Evolutionary conservation across 2,888 invertebrate species (phyloP).

Genomic region (Drosophila infuscata): DNA sequence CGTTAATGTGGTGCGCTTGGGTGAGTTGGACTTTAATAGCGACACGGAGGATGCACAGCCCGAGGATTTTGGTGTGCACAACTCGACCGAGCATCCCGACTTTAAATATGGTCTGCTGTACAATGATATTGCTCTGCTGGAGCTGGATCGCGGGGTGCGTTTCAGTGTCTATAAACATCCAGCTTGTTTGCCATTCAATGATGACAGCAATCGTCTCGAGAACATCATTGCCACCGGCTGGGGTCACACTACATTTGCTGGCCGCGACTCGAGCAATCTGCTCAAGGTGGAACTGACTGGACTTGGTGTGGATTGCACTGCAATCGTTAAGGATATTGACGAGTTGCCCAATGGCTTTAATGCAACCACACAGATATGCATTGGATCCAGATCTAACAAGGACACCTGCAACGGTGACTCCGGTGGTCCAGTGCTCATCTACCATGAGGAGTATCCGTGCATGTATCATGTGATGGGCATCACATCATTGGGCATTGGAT

Average conservation of each 20-base stretch:
- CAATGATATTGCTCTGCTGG: slow-evolving; percentile 87
- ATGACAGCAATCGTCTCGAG: slow-evolving; percentile 38
- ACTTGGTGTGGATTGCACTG: slow-evolving; percentile 67
- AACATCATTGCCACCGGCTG: slow-evolving; percentile 85
- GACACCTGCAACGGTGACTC: slow-evolving; percentile 82
- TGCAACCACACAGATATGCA: slow-evolving; percentile 68
- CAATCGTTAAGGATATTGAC: slow-evolving; percentile 22
- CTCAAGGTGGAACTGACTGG: slow-evolving; percentile 86
- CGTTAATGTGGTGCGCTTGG: slow-evolving; percentile 76
- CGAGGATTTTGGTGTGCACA: slow-evolving; percentile 75
- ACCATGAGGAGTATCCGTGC: slow-evolving; percentile 68
- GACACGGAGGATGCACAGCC: slow-evolving; percentile 76
- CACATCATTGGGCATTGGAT: slow-evolving; percentile 69
- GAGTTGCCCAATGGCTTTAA: slow-evolving; percentile 69
- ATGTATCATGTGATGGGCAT: slow-evolving; percentile 76
- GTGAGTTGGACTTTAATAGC: slow-evolving; percentile 79
- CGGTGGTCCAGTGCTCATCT: slow-evolving; percentile 74
- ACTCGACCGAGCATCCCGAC: slow-evolving; percentile 82
- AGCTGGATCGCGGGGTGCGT: slow-evolving; percentile 81
- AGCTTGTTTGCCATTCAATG: slow-evolving; percentile 84
- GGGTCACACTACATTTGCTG: slow-evolving; percentile 84
- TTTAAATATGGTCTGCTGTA: slow-evolving; percentile 84
- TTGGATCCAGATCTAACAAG: slow-evolving; percentile 64
- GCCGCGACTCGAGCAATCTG: slow-evolving; percentile 82
- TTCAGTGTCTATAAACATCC: slow-evolving; percentile 85